Evolutionary conservation across 2,113 vertebrate genomes (phyloP), one percentile per base, ranked within the genome.

Genomic region (Actinemys pallida): DNA sequence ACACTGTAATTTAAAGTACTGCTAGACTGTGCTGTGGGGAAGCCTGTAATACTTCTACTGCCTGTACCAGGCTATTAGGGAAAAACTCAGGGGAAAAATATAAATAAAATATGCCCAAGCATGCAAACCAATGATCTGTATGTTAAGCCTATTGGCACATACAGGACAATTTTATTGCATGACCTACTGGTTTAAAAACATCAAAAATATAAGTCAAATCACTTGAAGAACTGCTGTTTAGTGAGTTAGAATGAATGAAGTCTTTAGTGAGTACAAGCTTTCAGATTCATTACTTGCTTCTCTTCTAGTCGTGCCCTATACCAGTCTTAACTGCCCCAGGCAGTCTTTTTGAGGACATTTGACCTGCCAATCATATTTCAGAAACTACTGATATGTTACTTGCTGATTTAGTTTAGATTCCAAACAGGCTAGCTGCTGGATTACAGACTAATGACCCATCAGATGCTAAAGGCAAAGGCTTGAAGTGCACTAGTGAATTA

Each of bases 371-470:
- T 98, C 97, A 97, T 98, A 98, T 98, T 98, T 98, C 97, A 98
- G 97, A 98, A 98, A 98, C 94, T 98, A 98, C 97, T 94, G 98
- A 98, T 98, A 98, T 93, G 97, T 96, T 97, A 91, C 97, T 98
- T 96, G 93, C 97, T 98, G 98, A 98, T 98, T 97, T 97, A 98
- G 98, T 98, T 98, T 98, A 98, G 98, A 98, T 97, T 98, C 97
- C 57, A 93, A 98, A 97, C 97, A 97, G 96, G 97, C 96, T 79
- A 39, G 94, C 97, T 98, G 94, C 93, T 98, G 97, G 98, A 98
- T 98, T 98, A 98, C 98, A 98, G 97, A 96, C 98, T 98, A 98
- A 98, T 98, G 98, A 98, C 98, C 98, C 98, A 98, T 98, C 97
- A 95, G 96, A 98, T 90, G 98, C 98, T 98, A 93, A 98, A 98